phyloP scores from a whole-genome alignment of 2,113 vertebrate genomes.

The Gobius niger region DNA sequence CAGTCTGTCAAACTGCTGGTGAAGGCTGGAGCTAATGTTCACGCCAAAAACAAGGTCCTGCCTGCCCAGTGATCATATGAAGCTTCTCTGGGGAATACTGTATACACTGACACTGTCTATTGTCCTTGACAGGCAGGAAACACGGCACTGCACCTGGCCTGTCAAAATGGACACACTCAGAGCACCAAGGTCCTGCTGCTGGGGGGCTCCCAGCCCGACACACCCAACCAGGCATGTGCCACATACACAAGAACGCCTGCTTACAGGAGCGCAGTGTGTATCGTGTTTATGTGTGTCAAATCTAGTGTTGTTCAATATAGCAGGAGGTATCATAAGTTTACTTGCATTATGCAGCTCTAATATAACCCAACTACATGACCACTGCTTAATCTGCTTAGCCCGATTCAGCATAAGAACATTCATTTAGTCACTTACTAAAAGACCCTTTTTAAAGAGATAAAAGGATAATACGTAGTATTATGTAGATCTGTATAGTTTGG shows the following conservation, averaged over 20 bases:
- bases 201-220: constrained; percentile 89
- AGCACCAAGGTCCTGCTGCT: constrained; percentile 88
- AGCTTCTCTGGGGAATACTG: not conserved
- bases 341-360: too few relatives aligned
- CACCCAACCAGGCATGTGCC: constrained; percentile 84
- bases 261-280: not conserved
- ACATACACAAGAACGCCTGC: not conserved
- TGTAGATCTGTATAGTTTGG: too few relatives aligned
- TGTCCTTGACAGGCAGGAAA: constrained; percentile 83
- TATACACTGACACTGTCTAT: too few relatives aligned
- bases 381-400: too few relatives aligned
- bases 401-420: too few relatives aligned
- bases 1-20: constrained; percentile 93
- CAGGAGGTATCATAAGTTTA: too few relatives aligned
- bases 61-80: not conserved
- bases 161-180: constrained; percentile 95
- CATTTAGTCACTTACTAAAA: too few relatives aligned
- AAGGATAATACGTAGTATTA: too few relatives aligned
- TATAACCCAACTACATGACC: too few relatives aligned
- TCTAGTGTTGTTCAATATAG: too few relatives aligned
- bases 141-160: constrained; percentile 92
- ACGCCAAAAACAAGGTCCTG: constrained; percentile 92
- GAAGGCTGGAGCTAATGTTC: constrained; percentile 93
- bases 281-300: too few relatives aligned
- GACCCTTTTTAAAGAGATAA: too few relatives aligned